Base-by-base conservation (phyloP, 2,888 invertebrate species). In the Copidosoma aretas region DNA sequence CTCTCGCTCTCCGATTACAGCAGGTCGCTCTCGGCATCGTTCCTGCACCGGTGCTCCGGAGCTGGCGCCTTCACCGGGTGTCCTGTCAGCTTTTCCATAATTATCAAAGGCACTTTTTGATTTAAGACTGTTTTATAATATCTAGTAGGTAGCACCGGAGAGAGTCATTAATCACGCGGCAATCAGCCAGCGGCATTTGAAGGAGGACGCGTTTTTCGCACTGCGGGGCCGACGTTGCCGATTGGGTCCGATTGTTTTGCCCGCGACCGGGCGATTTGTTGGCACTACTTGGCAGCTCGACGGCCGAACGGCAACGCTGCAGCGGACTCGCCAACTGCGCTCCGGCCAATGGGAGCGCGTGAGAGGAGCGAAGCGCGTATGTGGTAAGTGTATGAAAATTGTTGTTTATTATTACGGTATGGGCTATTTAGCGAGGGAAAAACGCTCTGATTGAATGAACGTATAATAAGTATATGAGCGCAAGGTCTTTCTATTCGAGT, bases 121-220 rank as follows among this genome's bases (percentile, higher is more conserved):
- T 14, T 14, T 17, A 8, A 17, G 12, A 17, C 12, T 46, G 4
- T 17, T 17, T 4, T 46, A 14, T 12, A 46, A 14, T 12, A 15
- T 14, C 43, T 14, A 10, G 41, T 8, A 41, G 17, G 43, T 17
- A 14, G 43, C 43, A 46, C 14, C 14, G 12, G 3, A 46, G 8
- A 14, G 14, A 17, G 8, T 17, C 43, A 46, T 46, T 46, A 15
- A 46, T 46, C 43, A 46, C 3, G 12, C 43, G 43, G 14, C 24
- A 22, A n/a, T n/a, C n/a, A n/a, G n/a, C n/a, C 22, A 46, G 53
- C 24, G 10, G 59, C 63, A 66, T 56, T 71, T 58, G 43, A 66
- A 68, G 63, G 24, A 21, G 19, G 53, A 66, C 65, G 62, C 71
- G 59, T 68, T 71, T 68, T 51, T 57, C 43, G 51, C 52, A 8